Percentiles rank a stretch among this genome's conserved stretches.
phyloP scores from a whole-genome alignment of 2,888 invertebrate genomes.

The Oxyscelio sp. region DNA sequence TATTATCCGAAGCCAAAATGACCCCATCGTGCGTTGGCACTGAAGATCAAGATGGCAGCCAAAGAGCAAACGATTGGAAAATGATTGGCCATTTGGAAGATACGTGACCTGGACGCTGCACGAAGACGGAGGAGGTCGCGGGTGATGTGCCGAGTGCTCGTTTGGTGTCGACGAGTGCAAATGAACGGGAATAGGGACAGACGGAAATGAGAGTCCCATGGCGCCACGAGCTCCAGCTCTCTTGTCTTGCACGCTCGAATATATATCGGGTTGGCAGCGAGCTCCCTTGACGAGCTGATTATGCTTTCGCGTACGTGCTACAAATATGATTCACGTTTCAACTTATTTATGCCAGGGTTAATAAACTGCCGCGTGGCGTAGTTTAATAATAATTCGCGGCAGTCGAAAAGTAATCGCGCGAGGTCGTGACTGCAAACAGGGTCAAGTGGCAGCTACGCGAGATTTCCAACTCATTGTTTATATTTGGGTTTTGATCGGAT shows the following conservation, averaged over 20 bases:
- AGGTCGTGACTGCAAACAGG: constrained; percentile 54
- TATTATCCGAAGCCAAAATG: no score
- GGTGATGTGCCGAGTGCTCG: constrained; percentile 10
- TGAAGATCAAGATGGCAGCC: constrained; percentile 39
- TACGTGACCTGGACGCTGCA: constrained; percentile 82
- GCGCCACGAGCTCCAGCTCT: constrained; percentile 78
- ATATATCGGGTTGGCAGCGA: constrained; percentile 43
- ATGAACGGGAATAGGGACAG: constrained; percentile 46
- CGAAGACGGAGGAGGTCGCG: constrained; percentile 32
- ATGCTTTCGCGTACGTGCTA: constrained; percentile 57
- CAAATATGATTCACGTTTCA: constrained; percentile 65
- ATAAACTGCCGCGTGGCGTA: constrained; percentile 63
- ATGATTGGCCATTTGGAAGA: constrained; percentile 84
- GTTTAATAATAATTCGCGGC: constrained; percentile 67
- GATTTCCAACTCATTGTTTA: constrained; percentile 54
- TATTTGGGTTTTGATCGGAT: constrained; percentile 43
- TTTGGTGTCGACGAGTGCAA: constrained; percentile 34
- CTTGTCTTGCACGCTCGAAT: constrained; percentile 79
- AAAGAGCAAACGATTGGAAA: constrained; percentile 79
- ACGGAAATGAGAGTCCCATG: constrained; percentile 62
- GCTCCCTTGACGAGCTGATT: constrained; percentile 72
- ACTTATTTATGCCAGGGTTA: constrained; percentile 62
- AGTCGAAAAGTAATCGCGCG: constrained; percentile 51
- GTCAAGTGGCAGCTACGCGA: constrained; percentile 47
- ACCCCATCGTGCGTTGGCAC: constrained; percentile 25